Percentiles rank a stretch among this genome's conserved stretches.
These are phyloP conservation scores for Poeciliopsis retropinna DNA, from an alignment of 2,113 vertebrate genomes.

Conservation along the genomic window DNA sequence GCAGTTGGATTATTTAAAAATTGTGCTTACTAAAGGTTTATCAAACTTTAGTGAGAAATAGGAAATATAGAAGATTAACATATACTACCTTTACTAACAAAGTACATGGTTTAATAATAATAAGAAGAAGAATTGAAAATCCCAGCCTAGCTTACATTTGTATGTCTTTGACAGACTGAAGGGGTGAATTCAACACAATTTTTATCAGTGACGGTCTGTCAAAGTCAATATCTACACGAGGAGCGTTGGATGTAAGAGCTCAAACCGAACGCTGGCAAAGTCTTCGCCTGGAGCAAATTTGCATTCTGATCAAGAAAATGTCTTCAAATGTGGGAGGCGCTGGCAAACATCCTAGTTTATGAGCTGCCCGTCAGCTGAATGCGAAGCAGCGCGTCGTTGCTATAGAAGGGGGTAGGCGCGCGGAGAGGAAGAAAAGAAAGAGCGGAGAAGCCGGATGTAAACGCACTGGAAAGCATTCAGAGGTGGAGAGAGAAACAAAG, in stretches of 20 bases:
- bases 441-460: slow-evolving; percentile 6
- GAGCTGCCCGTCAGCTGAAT: slow-evolving; percentile 58
- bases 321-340: slow-evolving; percentile 66
- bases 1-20: too few relatives aligned
- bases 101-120: neutral
- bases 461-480: slow-evolving; percentile 7
- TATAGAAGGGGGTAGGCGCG: slow-evolving; percentile 6
- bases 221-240: neutral
- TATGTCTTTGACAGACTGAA: slow-evolving; percentile 7
- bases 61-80: too few relatives aligned
- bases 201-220: neutral
- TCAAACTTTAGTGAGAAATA: too few relatives aligned
- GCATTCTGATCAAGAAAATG: slow-evolving; percentile 62
- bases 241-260: slow-evolving; percentile 10
- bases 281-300: slow-evolving; percentile 49
- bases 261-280: slow-evolving; percentile 33
- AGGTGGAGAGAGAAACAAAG: slow-evolving; percentile 24
- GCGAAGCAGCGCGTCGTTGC: slow-evolving; percentile 30
- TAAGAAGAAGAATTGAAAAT: neutral
- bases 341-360: slow-evolving; percentile 67
- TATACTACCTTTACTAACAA: too few relatives aligned
- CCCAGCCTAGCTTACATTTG: neutral
- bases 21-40: too few relatives aligned
- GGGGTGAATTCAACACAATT: neutral
- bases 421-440: neutral